phyloP scores from a whole-genome alignment of 2,113 vertebrate species.

The Coptodon rendalli region DNA sequence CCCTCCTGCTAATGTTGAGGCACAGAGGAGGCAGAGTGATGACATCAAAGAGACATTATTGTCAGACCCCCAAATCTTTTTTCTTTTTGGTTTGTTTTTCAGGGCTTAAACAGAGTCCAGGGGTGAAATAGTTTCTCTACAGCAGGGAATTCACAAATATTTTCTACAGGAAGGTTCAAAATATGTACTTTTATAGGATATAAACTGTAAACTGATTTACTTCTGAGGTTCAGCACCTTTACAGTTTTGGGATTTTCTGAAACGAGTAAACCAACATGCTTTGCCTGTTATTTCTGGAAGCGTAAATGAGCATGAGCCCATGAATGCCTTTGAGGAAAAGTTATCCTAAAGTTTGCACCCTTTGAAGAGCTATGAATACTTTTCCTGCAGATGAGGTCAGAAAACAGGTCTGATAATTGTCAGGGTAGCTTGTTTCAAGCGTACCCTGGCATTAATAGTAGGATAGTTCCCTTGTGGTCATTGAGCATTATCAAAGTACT shows the following conservation, averaged over 20 bases:
- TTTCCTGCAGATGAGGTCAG: neutral
- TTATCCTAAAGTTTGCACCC: neutral
- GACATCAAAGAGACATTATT: constrained; percentile 38
- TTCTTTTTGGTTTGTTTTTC: neutral
- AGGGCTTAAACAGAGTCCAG: neutral
- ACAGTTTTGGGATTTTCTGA: neutral
- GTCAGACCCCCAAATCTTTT: constrained; percentile 17
- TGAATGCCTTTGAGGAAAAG: neutral
- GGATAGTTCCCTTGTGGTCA: neutral
- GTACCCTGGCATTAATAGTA: neutral
- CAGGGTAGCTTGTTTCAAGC: neutral
- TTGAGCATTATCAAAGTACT: neutral
- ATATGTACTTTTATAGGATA: neutral
- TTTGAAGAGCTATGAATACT: neutral
- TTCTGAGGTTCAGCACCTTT: neutral
- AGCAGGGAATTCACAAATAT: neutral
- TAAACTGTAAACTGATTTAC: neutral
- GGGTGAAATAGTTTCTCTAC: neutral
- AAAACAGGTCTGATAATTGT: neutral
- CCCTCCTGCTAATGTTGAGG: neutral
- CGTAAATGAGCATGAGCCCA: neutral
- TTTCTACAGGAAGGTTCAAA: neutral
- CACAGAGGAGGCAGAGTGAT: constrained; percentile 1
- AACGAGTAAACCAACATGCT: neutral
- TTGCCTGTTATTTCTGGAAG: neutral